Base-by-base conservation (phyloP, 2,113 vertebrate genomes). In the Holacanthus passer region DNA sequence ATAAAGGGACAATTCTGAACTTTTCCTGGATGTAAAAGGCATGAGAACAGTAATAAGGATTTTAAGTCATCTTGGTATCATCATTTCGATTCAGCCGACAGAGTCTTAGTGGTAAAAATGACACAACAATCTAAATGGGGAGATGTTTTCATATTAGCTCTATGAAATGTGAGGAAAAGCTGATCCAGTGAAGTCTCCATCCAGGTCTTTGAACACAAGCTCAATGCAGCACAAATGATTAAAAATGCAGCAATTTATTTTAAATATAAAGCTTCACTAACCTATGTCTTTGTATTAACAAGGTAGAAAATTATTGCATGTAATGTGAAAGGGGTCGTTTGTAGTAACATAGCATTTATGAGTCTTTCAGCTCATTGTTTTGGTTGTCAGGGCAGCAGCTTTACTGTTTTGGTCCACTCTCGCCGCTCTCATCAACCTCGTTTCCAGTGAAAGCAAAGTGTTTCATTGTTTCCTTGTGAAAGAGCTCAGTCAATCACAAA, bases 91-190 rank as follows among this genome's bases (percentile, higher is more conserved):
- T 82, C 31, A 69, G 8, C 35, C 55, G 45, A 24, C 41, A 77
- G 20, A 29, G 19, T 59, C 19, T 77, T 27, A 14, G n/a, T 5
- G 27, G 43, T 35, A 74, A 19, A 65, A 56, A 67, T 81, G 22
- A 86, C 63, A 69, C 65, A 86, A 71, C 7, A 58, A 43, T 60
- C 52, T 39, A 45, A 73, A 85, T 75, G 22, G 55, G 43, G 55
- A 71, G 1, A 35, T 63, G 55, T 65, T 73, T 62, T 2, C 55
- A 63, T 64, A 17, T 55, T 31, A 74, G 71, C 64, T 81, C 24
- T 19, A 24, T n/a, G 45, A 79, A 64, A 79, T 27, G 20, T 27
- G 19, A 59, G 10, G 17, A 12, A 73, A 80, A 63, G 37, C 6
- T 70, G 29, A 53, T 56, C 39, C 13, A 60, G 13, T 27, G 43